Evolutionary conservation across 1,140 invertebrate species (phyloP).

Genomic region (Drosophila obscura): DNA sequence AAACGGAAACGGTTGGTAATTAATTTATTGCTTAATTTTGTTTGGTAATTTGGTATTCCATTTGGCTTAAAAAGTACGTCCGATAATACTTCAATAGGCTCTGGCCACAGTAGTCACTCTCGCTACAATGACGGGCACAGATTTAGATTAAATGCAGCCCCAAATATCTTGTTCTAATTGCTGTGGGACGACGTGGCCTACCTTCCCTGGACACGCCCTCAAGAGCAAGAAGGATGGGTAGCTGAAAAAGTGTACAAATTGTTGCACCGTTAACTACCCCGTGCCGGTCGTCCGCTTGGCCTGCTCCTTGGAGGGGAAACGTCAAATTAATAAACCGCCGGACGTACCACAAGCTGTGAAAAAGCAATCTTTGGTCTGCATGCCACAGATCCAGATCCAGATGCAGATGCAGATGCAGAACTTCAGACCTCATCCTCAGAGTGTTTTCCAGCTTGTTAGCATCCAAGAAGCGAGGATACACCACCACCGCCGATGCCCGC

Average conservation of each 20-base stretch:
- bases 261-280: conserved; percentile 57
- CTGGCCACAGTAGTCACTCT: too few species aligned
- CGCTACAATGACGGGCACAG: too few species aligned
- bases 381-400: conserved; percentile 25
- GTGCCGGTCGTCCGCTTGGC: background rate
- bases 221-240: background rate
- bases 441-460: conserved; percentile 65
- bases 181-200: conserved; percentile 21
- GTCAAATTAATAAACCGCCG: conserved; percentile 80
- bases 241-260: conserved; percentile 66
- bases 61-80: too few species aligned
- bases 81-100: too few species aligned
- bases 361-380: conserved; percentile 75
- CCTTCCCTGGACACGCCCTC: background rate
- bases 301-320: conserved; percentile 49
- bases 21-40: too few species aligned
- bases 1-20: too few species aligned
- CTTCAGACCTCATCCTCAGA: conserved; percentile 3
- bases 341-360: conserved; percentile 81
- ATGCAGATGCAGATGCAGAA: background rate
- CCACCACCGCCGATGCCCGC: conserved; percentile 20
- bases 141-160: conserved; percentile 6
- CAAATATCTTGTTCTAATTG: conserved; percentile 23
- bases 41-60: too few species aligned
- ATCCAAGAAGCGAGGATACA: background rate